Evolutionary conservation across 2,113 vertebrate species (phyloP), one percentile per base, ranked within the genome.

Genomic region (Salvelinus sp.): DNA sequence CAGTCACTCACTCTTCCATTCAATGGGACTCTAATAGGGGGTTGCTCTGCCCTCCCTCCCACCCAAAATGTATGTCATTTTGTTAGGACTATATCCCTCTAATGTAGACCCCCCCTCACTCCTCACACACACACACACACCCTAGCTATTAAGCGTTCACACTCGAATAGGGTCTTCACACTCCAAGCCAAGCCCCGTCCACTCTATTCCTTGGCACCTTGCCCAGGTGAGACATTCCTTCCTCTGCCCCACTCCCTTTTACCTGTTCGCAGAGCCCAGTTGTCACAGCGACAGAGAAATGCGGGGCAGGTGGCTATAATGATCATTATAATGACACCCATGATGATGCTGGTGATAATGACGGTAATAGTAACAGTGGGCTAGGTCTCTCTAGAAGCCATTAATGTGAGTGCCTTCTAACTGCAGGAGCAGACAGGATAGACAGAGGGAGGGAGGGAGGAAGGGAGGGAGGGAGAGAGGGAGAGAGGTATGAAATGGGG

Each of bases 341-440:
- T 86, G 89, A 86, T 88, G 83, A 88, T 89, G 86, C 86, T 90
- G 85, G 82, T 67, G 69, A 87, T 91, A 86, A 88, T 90, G 86
- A 23, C 4, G 44, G 28, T 48, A 22, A 87, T 86, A 87, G 88
- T 83, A 88, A 85, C 71, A 88, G 85, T 81, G 74, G 85, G 79
- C 79, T 72, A 23, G 82, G 86, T 70, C 77, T 69, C 14, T 27
- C n/a, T 22, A 5, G 9, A 14, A 66, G n/a, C 22, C 6, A 62
- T 73, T 88, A 86, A 82, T 85, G 79, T 79, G 85, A 81, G 87
- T 63, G 62, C 71, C 28, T 60, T 86, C 28, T 81, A 78, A 18
- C 54, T 80, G 77, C 63, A 75, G 75, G 73, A 58, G 58, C 20
- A 62, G 38, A 44, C 6, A 62, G 50, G 58, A 62, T 22, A 62